These are phyloP conservation scores for Lampropteryx suffumata DNA, from an alignment of 2,888 invertebrate genomes.

Conservation along the genomic window DNA sequence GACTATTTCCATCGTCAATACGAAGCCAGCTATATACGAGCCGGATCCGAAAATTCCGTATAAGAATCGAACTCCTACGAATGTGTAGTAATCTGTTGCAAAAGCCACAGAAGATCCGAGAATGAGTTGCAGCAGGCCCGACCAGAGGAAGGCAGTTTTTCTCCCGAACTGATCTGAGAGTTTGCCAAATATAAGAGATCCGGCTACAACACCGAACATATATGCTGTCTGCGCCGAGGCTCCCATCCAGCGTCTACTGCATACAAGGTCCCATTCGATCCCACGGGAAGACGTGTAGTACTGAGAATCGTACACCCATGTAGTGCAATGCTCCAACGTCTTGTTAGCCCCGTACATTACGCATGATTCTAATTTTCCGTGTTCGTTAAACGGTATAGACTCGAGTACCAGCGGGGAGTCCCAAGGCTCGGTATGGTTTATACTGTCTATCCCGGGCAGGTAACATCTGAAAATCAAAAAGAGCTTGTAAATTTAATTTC, in stretches of 20 bases:
- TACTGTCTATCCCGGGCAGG: slow-evolving; percentile 81
- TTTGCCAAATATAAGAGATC: slow-evolving; percentile 89
- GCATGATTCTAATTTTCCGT: slow-evolving; percentile 86
- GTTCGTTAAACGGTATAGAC: slow-evolving; percentile 82
- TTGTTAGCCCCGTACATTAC: slow-evolving; percentile 74
- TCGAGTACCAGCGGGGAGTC: slow-evolving; percentile 77
- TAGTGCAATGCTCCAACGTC: slow-evolving; percentile 58
- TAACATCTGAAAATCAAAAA: slow-evolving; percentile 78
- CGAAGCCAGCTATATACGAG: slow-evolving; percentile 86
- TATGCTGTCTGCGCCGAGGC: slow-evolving; percentile 89
- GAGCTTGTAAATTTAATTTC: background rate
- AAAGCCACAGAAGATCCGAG: slow-evolving; percentile 90
- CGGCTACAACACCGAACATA: slow-evolving; percentile 93
- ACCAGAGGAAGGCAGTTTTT: slow-evolving; percentile 90
- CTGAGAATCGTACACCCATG: slow-evolving; percentile 89
- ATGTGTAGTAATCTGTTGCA: slow-evolving; percentile 87
- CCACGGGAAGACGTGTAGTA: slow-evolving; percentile 88
- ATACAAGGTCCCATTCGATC: slow-evolving; percentile 93
- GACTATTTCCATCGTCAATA: slow-evolving; percentile 91
- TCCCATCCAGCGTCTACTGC: slow-evolving; percentile 91
- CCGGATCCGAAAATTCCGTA: slow-evolving; percentile 93
- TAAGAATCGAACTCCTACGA: slow-evolving; percentile 86
- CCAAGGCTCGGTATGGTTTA: slow-evolving; percentile 75
- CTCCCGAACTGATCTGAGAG: slow-evolving; percentile 91
- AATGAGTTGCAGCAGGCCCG: slow-evolving; percentile 87